A percentile compares a stretch with the other conserved stretches of the same genome.
Conservation (phyloP, 2,113 vertebrate genomes). For the Rostratula benghalensis region DNA sequence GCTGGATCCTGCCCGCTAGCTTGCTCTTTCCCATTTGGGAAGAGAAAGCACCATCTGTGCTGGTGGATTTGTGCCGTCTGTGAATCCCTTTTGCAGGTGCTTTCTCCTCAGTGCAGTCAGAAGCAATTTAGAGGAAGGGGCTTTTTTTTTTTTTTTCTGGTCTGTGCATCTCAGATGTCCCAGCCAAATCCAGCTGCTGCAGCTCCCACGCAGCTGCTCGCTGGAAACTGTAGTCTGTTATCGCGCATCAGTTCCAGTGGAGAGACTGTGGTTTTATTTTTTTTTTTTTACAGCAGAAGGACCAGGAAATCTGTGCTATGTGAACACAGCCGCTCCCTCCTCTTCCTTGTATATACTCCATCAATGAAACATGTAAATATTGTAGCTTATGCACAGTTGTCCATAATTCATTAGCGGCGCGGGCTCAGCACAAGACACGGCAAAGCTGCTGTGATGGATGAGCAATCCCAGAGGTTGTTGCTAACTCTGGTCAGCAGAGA, state of each 20-base stretch:
- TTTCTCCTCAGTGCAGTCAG: not conserved
- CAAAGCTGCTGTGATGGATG: not conserved
- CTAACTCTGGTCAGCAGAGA: not conserved
- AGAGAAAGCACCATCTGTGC: not conserved
- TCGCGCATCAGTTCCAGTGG: not conserved
- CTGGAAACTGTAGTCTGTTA: not conserved
- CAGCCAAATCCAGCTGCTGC: not conserved
- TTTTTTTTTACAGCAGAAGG: not conserved
- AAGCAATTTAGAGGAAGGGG: not conserved
- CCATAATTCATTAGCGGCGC: constrained; percentile 1
- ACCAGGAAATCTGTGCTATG: constrained; percentile 33
- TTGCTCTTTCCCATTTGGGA: not conserved
- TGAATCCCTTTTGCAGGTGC: not conserved
- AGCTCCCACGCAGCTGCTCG: not conserved
- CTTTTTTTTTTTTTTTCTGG: not conserved
- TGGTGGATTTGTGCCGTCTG: not conserved
- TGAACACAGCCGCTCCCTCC: constrained; percentile 31
- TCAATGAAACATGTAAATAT: constrained; percentile 61
- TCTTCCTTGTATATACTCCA: constrained; percentile 43
- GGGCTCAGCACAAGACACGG: not conserved
- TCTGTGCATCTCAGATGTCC: not conserved
- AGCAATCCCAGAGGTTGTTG: not conserved
- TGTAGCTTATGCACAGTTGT: constrained; percentile 4
- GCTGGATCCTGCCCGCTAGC: not conserved
- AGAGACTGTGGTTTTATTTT: not conserved